phyloP scores from a whole-genome alignment of 2,797 vertebrate species.

The Zalophus californianus region DNA sequence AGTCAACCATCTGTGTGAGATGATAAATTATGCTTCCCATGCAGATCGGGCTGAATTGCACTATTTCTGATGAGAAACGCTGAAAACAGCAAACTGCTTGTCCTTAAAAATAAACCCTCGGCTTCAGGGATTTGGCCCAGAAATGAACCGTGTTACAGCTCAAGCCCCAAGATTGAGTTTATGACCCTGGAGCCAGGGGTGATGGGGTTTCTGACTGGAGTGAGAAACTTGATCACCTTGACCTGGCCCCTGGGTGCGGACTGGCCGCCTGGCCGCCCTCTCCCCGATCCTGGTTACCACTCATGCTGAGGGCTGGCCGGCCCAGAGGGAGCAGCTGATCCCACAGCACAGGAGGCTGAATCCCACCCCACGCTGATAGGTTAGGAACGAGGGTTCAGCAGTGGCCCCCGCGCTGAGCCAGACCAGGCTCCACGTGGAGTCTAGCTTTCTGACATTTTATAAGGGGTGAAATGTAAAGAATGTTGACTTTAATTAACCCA shows the following conservation, averaged over 20 bases:
- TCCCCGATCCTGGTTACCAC: neutral
- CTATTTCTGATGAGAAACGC: slow-evolving; percentile 83
- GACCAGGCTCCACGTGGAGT: slow-evolving; percentile 53
- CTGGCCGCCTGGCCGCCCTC: neutral
- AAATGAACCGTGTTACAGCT: slow-evolving; percentile 66
- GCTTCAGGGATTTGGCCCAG: slow-evolving; percentile 76
- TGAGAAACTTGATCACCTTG: slow-evolving; percentile 77
- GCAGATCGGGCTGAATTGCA: slow-evolving; percentile 81
- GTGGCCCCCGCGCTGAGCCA: neutral
- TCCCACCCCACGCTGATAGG: slow-evolving; percentile 46
- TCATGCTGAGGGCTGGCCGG: slow-evolving; percentile 37
- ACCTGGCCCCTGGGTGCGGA: slow-evolving; percentile 68
- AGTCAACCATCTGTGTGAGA: slow-evolving; percentile 79
- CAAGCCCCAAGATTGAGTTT: slow-evolving; percentile 64
- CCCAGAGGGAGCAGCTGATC: slow-evolving; percentile 66
- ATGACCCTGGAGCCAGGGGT: slow-evolving; percentile 67
- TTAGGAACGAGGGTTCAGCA: slow-evolving; percentile 68
- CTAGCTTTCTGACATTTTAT: slow-evolving; percentile 72
- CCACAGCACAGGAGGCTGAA: slow-evolving; percentile 61
- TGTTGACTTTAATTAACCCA: slow-evolving; percentile 82
- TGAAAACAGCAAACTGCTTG: slow-evolving; percentile 82
- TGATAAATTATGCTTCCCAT: slow-evolving; percentile 81
- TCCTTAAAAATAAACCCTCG: slow-evolving; percentile 79
- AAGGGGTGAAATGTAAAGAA: slow-evolving; percentile 79
- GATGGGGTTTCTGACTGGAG: slow-evolving; percentile 64